Percentiles rank a stretch among this genome's conserved stretches.
These are phyloP conservation scores for Drosophila atripex DNA, from an alignment of 2,888 invertebrate genomes.

Conservation along the genomic window DNA sequence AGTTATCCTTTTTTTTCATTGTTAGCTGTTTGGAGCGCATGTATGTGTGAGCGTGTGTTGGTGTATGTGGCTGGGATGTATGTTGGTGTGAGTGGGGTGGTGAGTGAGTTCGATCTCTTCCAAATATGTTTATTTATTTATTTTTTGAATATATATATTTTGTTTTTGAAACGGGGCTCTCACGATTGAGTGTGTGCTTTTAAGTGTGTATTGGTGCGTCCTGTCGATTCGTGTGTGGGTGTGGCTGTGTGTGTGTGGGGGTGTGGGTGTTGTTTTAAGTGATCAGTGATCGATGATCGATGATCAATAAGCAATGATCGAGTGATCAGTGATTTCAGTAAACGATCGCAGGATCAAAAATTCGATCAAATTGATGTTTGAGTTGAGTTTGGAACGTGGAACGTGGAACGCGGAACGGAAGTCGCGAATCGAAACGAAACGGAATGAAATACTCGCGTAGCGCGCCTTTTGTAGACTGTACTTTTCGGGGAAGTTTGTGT, in stretches of 20 bases:
- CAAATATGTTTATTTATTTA: background rate
- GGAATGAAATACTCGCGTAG: background rate
- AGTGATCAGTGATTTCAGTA: conserved; percentile 5
- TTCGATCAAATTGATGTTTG: conserved; percentile 2
- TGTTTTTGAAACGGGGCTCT: conserved; percentile 1
- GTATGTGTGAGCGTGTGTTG: conserved; percentile 26
- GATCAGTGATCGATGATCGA: conserved; percentile 16
- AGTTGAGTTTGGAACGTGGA: conserved; percentile 6
- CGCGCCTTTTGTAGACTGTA: conserved; percentile 26
- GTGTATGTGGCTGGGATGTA: conserved; percentile 12
- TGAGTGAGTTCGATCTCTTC: conserved; percentile 12
- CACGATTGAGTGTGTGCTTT: conserved; percentile 16
- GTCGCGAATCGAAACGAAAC: conserved; percentile 3
- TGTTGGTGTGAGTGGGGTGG: conserved; percentile 17
- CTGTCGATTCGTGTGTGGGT: conserved; percentile 6
- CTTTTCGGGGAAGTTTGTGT: conserved; percentile 3
- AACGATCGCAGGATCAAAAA: background rate
- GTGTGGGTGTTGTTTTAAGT: background rate
- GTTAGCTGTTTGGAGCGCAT: conserved; percentile 38
- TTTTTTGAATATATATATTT: no score
- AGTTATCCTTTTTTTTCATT: conserved; percentile 9
- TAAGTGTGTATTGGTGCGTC: conserved; percentile 2
- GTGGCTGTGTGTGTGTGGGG: conserved; percentile 10
- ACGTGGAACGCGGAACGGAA: conserved; percentile 1
- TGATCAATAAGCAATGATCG: conserved; percentile 9